phyloP scores from a whole-genome alignment of 2,888 invertebrate species.

The Junonia oenone region DNA sequence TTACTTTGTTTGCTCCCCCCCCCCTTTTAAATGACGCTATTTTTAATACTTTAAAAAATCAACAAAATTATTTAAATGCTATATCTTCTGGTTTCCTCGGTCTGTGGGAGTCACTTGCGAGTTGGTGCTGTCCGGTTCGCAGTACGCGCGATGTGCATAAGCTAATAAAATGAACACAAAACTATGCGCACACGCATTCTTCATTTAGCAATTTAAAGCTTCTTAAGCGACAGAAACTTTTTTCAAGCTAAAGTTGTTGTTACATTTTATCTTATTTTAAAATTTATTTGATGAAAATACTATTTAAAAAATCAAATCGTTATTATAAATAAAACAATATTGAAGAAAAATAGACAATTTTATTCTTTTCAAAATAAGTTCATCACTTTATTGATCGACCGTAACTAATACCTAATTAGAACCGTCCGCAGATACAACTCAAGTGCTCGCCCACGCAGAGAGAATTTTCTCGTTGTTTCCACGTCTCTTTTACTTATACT shows the following conservation, averaged over 20 bases:
- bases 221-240: not conserved
- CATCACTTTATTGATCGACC: not conserved
- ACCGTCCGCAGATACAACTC: constrained; percentile 10
- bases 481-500: constrained; percentile 63
- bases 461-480: constrained; percentile 72
- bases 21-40: no score
- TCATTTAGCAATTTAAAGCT: constrained; percentile 11
- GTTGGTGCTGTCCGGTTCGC: constrained; percentile 53
- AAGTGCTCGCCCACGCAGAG: constrained; percentile 18
- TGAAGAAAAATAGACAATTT: not conserved
- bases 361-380: not conserved
- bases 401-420: not conserved
- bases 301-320: not conserved
- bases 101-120: constrained; percentile 55
- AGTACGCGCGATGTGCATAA: constrained; percentile 35
- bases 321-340: no score
- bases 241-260: not conserved
- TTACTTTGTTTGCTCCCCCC: no score
- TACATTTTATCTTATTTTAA: not conserved
- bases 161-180: constrained; percentile 28
- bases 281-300: not conserved
- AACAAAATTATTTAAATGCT: not conserved
- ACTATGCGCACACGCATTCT: constrained; percentile 21
- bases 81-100: constrained; percentile 31
- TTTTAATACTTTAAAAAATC: not conserved